Evolutionary conservation across 2,888 invertebrate genomes (phyloP), one percentile per base, ranked within the genome.

Genomic region (Autographa pulchrina): DNA sequence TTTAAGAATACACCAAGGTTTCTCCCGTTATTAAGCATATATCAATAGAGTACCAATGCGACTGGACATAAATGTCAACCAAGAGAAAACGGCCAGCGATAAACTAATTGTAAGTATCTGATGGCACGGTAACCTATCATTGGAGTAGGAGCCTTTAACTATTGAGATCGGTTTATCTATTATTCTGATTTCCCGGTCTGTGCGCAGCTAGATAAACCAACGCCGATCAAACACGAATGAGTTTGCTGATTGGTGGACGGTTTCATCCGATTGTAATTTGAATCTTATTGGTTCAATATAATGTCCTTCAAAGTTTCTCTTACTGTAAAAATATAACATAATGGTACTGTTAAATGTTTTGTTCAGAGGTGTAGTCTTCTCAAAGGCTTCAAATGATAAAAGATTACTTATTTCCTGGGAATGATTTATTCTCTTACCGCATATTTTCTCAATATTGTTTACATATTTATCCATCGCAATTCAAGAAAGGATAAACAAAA

Each of bases 41-140:
- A 80, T 81, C 74, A 72, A 74, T 83, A 64, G 75, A 69, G 61
- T 54, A 65, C 62, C 61, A 80, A 59, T 65, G 52, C 54, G 38
- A 60, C 56, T 59, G 63, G 41, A 65, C 73, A 43, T 81, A 72
- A 81, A 83, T 81, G 78, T 81, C 81, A 81, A 81, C 75, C 52
- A 54, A 77, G 72, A 82, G 81, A 83, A 80, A 82, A 75, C 72
- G 43, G 70, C 65, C 35, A 60, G 70, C 43, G 61, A 60, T 74
- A 74, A 70, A 72, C 68, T 71, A 83, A 83, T 77, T 70, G 67
- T 81, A 63, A 63, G 70, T 74, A 71, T 62, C 38, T 54, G 59
- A 78, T 62, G 70, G 68, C 65, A 66, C 62, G 18, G 61, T 79
- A 67, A 78, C 78, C 74, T 78, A 78, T 72, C 67, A 67, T 58